These are phyloP conservation scores for Barbus barbus DNA, from an alignment of 2,113 vertebrate species.

Conservation along the genomic window DNA sequence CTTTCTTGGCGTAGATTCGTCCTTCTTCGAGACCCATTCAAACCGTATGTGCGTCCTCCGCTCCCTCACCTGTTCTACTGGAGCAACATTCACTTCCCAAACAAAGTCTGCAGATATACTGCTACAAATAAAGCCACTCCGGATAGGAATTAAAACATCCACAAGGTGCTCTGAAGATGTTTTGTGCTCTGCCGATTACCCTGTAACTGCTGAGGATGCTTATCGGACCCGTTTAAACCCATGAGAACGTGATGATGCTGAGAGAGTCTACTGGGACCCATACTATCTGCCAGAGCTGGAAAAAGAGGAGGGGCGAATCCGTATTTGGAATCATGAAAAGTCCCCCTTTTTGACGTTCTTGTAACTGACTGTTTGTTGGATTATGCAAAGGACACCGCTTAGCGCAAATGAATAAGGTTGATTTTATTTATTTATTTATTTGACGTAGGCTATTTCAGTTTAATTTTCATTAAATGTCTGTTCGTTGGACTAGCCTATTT, in stretches of 20 bases:
- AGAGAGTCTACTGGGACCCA: constrained; percentile 37
- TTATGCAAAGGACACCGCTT: neutral
- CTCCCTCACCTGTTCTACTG: too few relatives aligned
- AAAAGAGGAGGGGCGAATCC: constrained; percentile 76
- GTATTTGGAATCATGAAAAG: neutral
- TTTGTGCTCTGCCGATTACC: constrained; percentile 18
- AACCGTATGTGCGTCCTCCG: too few relatives aligned
- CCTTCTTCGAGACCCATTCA: constrained; percentile 69
- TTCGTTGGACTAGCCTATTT: too few relatives aligned
- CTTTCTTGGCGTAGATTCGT: constrained; percentile 46
- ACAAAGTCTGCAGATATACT: constrained; percentile 56
- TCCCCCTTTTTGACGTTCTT: neutral
- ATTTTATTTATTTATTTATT: too few relatives aligned
- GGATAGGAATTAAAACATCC: neutral
- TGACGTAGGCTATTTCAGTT: too few relatives aligned
- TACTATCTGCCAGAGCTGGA: constrained; percentile 68
- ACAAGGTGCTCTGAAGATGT: constrained; percentile 22
- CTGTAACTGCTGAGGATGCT: constrained; percentile 50
- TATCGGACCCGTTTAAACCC: constrained; percentile 17
- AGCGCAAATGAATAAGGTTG: too few relatives aligned
- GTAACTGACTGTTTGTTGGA: neutral
- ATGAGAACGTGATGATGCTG: constrained; percentile 49
- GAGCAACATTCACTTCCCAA: constrained; percentile 55
- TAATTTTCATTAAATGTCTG: too few relatives aligned
- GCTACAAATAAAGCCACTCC: neutral